Evolutionary conservation across 1,140 invertebrate genomes (phyloP).

Genomic region (Microvelia longipes): DNA sequence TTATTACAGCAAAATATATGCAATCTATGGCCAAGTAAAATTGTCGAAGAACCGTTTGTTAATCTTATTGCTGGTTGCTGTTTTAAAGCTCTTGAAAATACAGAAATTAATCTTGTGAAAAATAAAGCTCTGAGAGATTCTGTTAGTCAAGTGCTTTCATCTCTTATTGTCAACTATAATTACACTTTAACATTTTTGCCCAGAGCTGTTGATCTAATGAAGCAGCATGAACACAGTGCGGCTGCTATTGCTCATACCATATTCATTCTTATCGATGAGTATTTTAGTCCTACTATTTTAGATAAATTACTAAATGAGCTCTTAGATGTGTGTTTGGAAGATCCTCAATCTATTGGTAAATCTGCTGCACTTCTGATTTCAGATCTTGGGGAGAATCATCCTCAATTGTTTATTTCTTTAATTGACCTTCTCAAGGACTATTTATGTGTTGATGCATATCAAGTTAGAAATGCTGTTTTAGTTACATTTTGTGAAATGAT

Average conservation of each 20-base stretch:
- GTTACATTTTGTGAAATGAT: constrained; percentile 59
- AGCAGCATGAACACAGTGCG: not conserved
- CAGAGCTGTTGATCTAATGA: not conserved
- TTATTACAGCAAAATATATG: constrained; percentile 51
- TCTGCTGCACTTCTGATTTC: not conserved
- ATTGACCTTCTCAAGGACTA: not conserved
- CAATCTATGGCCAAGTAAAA: constrained; percentile 36
- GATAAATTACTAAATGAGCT: not conserved
- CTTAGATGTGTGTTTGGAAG: not conserved
- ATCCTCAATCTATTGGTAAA: not conserved
- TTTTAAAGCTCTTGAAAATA: not conserved
- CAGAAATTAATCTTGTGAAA: not conserved
- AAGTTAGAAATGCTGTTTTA: constrained; percentile 62
- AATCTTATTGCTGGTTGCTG: not conserved
- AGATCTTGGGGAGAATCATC: not conserved
- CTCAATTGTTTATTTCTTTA: not conserved
- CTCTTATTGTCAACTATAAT: not conserved
- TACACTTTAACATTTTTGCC: not conserved
- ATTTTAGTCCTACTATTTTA: not conserved
- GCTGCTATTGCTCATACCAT: not conserved
- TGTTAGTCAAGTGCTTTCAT: not conserved
- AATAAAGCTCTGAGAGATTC: not conserved
- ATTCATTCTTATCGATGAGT: not conserved
- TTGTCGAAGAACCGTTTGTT: not conserved
- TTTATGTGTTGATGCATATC: constrained; percentile 60